These are phyloP conservation scores for Trachelus troglodyta DNA, from an alignment of 2,888 invertebrate genomes.

Conservation along the genomic window DNA sequence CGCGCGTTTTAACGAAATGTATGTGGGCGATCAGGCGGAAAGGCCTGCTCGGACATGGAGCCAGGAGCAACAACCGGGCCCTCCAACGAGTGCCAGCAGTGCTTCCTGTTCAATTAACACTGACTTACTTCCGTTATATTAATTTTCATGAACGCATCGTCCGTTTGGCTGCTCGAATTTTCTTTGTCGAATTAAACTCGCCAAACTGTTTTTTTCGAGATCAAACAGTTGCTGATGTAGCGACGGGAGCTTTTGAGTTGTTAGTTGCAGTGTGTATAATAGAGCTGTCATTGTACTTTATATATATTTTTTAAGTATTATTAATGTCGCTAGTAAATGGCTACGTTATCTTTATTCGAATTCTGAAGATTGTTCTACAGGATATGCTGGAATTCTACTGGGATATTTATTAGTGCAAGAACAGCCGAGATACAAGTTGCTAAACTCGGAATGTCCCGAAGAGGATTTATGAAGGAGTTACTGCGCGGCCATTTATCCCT, in stretches of 20 bases:
- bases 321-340: no score
- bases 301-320: no score
- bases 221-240: background rate
- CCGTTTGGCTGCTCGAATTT: no score
- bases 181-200: background rate
- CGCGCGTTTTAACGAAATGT: conserved; percentile 61
- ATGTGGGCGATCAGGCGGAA: conserved; percentile 61
- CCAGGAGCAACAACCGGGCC: conserved; percentile 27
- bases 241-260: background rate
- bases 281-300: no score
- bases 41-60: conserved; percentile 40
- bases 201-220: conserved; percentile 17
- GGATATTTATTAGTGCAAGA: no score
- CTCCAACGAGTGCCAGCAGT: no score
- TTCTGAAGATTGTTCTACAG: no score
- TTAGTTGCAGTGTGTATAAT: no score
- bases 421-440: conserved; percentile 17
- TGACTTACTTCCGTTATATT: conserved; percentile 13
- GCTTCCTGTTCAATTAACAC: conserved; percentile 13
- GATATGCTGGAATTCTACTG: no score
- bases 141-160: conserved; percentile 1
- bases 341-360: no score
- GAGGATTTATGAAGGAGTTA: conserved; percentile 21
- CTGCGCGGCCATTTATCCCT: conserved; percentile 8
- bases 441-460: conserved; percentile 15